Evolutionary conservation across 2,113 vertebrate species (phyloP).

Genomic region (Vulpes ferrilata): DNA sequence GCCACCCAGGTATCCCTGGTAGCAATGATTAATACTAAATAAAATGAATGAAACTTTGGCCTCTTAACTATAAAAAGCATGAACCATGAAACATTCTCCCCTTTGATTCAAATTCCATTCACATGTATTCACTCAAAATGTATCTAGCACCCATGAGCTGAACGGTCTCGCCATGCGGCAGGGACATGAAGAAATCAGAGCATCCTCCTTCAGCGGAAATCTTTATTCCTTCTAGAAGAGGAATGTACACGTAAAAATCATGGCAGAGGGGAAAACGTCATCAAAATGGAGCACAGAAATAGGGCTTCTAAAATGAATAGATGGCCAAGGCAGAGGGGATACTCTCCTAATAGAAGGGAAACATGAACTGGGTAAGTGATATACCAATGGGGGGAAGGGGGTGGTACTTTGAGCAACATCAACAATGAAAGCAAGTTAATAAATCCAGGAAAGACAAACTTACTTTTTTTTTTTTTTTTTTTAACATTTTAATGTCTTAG

Average conservation of each 20-base stretch:
- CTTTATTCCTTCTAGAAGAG: not conserved
- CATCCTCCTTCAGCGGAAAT: not conserved
- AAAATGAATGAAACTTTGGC: not conserved
- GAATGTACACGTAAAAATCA: not conserved
- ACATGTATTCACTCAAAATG: not conserved
- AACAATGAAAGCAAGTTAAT: not conserved
- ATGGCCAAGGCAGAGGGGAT: not conserved
- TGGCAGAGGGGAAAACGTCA: not conserved
- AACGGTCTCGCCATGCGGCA: not conserved
- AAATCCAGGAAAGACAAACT: not conserved
- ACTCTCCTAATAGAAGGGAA: not conserved
- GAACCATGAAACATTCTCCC: not conserved
- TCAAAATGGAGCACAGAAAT: not conserved
- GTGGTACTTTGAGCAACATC: not conserved
- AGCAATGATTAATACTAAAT: not conserved
- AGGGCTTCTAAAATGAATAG: not conserved
- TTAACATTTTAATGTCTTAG: not conserved
- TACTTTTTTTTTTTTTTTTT: too few relatives aligned
- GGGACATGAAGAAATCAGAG: not conserved
- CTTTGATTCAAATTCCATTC: constrained; percentile 8
- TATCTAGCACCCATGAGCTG: not conserved
- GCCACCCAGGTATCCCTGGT: not conserved
- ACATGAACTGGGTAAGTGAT: not conserved
- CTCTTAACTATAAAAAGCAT: not conserved
- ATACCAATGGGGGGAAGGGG: not conserved